Evolutionary conservation across 2,888 invertebrate genomes (phyloP).

Genomic region (Pyralis farinalis): DNA sequence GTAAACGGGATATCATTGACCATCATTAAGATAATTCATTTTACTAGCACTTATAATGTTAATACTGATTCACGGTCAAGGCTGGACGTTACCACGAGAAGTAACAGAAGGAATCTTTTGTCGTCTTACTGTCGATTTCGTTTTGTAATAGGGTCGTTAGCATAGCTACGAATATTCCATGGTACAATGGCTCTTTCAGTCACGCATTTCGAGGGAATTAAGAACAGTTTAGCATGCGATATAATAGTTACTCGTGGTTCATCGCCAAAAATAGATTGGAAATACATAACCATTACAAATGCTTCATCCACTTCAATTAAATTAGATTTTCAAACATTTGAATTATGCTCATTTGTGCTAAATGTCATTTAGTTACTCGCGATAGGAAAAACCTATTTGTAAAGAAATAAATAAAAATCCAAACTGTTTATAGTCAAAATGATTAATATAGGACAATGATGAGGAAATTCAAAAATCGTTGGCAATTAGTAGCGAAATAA

Average conservation of each 20-base stretch:
- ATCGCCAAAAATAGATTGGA: constrained; percentile 11
- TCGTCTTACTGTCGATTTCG: constrained; percentile 6
- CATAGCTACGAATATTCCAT: constrained; percentile 2
- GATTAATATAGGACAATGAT: no score
- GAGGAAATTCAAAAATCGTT: no score
- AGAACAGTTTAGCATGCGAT: constrained; percentile 11
- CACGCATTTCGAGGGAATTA: constrained; percentile 12
- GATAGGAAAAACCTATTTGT: no score
- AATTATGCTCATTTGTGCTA: no score
- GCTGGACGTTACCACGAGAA: constrained; percentile 14
- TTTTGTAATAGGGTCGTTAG: constrained; percentile 1
- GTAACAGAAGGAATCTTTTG: constrained; percentile 5
- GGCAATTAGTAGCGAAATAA: no score
- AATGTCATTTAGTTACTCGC: no score
- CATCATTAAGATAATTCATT: background rate
- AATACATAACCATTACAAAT: background rate
- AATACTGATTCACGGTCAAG: constrained; percentile 19
- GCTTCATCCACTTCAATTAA: background rate
- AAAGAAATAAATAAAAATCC: no score
- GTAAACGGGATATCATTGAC: no score
- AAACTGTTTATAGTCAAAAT: no score
- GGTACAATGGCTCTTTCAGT: constrained; percentile 7
- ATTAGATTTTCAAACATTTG: no score
- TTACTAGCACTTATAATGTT: no score
- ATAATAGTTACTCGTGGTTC: constrained; percentile 5